Conservation (phyloP, 2,888 invertebrate species). For the Myopa testacea region DNA sequence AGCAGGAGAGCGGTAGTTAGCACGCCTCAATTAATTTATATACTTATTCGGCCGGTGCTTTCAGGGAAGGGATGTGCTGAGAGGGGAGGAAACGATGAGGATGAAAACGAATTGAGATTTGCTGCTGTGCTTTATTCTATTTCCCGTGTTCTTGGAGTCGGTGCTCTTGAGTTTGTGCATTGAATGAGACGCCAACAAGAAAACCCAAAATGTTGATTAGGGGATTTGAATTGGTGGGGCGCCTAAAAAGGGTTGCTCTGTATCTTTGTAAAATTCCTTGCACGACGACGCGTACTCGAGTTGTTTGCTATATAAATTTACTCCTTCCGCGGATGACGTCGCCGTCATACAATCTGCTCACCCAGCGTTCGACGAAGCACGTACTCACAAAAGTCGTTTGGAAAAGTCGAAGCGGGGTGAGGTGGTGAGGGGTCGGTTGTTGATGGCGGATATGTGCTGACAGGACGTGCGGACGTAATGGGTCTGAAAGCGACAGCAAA, state of each 20-base stretch:
- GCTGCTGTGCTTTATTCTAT: background rate
- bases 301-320: slow-evolving; percentile 1
- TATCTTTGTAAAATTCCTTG: background rate
- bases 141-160: background rate
- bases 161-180: background rate
- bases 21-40: too few species aligned
- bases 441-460: background rate
- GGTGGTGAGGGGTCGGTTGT: background rate
- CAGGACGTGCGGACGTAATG: slow-evolving; percentile 23
- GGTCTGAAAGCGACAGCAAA: slow-evolving; percentile 31
- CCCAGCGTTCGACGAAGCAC: background rate
- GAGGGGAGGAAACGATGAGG: background rate
- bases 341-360: slow-evolving; percentile 15
- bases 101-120: slow-evolving; percentile 27
- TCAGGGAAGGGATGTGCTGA: background rate
- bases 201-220: background rate
- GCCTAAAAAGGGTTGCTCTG: slow-evolving; percentile 15
- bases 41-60: too few species aligned
- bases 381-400: background rate
- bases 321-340: background rate
- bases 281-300: slow-evolving; percentile 14
- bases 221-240: background rate
- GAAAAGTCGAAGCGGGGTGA: background rate
- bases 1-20: too few species aligned
- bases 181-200: slow-evolving; percentile 10